phyloP scores from a whole-genome alignment of 1,140 invertebrate genomes.

The Tachypleus tridentatus region DNA sequence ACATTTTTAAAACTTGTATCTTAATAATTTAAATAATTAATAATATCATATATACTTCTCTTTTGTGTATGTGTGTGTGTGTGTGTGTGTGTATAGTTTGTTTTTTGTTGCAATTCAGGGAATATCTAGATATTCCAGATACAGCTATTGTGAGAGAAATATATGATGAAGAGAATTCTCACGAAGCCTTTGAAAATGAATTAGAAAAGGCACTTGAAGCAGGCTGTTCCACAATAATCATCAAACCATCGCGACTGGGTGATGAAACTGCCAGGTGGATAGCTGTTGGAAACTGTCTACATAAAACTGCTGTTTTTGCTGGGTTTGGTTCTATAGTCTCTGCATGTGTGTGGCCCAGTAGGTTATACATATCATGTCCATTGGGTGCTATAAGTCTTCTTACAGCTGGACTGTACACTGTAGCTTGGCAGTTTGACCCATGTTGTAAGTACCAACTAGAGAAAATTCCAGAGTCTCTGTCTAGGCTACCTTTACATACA shows the following conservation, averaged over 20 bases:
- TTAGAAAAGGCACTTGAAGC: slow-evolving; percentile 78
- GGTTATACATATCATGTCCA: slow-evolving; percentile 52
- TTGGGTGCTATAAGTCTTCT: slow-evolving; percentile 58
- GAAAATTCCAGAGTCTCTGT: slow-evolving; percentile 42
- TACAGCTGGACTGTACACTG: slow-evolving; percentile 66
- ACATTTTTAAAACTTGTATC: too few species aligned
- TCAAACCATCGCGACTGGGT: slow-evolving; percentile 77
- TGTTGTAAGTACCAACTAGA: slow-evolving; percentile 82
- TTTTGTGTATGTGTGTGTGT: too few species aligned
- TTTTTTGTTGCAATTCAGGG: too few species aligned
- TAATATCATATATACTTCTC: too few species aligned
- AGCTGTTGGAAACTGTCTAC: slow-evolving; percentile 79
- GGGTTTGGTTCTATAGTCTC: slow-evolving; percentile 57
- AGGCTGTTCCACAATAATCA: slow-evolving; percentile 65
- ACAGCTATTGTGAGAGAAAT: slow-evolving; percentile 45
- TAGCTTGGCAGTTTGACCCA: slow-evolving; percentile 83
- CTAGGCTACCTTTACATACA: slow-evolving; percentile 46
- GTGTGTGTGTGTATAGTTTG: too few species aligned
- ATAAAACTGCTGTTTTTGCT: slow-evolving; percentile 74
- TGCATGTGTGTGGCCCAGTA: slow-evolving; percentile 55
- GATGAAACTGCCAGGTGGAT: slow-evolving; percentile 94
- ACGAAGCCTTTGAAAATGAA: slow-evolving; percentile 80
- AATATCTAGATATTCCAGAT: too few species aligned
- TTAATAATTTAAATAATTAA: too few species aligned
- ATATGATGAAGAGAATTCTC: slow-evolving; percentile 80